These are phyloP conservation scores for Stegophylla sp. DNA, from an alignment of 2,888 invertebrate genomes.

Conservation along the genomic window DNA sequence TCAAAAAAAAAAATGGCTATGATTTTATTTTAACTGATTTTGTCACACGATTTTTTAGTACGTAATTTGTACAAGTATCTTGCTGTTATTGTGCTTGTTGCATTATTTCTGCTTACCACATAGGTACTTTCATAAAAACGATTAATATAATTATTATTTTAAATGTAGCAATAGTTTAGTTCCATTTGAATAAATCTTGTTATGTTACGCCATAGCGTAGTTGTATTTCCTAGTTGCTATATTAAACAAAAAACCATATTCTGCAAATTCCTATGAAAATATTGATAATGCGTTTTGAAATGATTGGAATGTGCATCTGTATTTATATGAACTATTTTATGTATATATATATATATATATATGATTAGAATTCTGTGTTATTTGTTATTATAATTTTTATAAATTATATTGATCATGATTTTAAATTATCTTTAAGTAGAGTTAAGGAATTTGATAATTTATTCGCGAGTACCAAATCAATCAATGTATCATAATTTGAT, in stretches of 20 bases:
- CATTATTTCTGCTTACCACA: constrained; percentile 33
- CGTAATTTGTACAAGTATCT: constrained; percentile 21
- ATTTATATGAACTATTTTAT: no score
- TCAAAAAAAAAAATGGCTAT: no score
- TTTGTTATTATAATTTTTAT: no score
- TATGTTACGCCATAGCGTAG: constrained; percentile 4
- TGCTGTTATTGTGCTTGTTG: constrained; percentile 5
- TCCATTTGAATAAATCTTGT: constrained; percentile 49
- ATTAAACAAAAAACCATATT: constrained; percentile 18
- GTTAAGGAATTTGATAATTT: no score
- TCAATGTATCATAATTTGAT: no score
- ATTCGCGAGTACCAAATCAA: no score
- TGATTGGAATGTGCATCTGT: not conserved
- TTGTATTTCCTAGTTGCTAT: constrained; percentile 28
- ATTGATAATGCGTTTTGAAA: not conserved
- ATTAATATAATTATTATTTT: constrained; percentile 32
- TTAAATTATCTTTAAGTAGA: no score
- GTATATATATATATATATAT: no score
- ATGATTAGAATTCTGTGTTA: no score
- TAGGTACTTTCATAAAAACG: not conserved
- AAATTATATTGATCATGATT: no score
- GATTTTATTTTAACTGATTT: no score
- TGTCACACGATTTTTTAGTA: not conserved
- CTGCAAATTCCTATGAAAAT: not conserved
- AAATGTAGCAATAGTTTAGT: constrained; percentile 31